Evolutionary conservation across 1,140 invertebrate genomes (phyloP), one percentile per base, ranked within the genome.

Genomic region (Amphibalanus amphitrite): DNA sequence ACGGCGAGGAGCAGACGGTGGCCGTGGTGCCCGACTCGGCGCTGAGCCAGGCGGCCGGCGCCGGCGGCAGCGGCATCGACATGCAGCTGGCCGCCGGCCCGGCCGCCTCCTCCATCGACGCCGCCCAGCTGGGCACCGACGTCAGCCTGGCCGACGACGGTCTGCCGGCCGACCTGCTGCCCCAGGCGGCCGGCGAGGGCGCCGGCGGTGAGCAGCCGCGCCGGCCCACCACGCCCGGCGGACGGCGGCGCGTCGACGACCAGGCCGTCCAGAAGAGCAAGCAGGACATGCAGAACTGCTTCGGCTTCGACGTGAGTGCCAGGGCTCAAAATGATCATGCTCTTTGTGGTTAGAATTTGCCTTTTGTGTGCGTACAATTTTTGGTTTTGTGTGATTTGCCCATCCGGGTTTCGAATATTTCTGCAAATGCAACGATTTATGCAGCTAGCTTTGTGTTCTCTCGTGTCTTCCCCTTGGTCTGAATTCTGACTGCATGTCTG

Each of bases 1-100:
- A 80, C 71, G 80, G 78, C n/a, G 70, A 74, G 29, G 78, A 80
- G 69, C 78, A 79, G 73, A 76, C 79, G 28, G 78, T 82, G 17
- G 79, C 79, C 23, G 78, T 82, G 15, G 77, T 80, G 70, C 73
- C 77, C n/a, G 77, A 78, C n/a, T 65, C 64, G 17, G 77, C 80
- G 70, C 73, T 77, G n/a, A 77, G 77, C n/a, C 64, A 65, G 64
- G 4, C 64, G 64, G 47, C 47, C 47, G 47, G 13, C 47, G 47
- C 25, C 47, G 47, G 13, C 47, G 26, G 71, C 28, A 69, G 38
- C 29, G 72, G 72, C 17, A 73, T 73, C 70, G 72, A 73, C n/a
- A 72, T 72, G 71, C 70, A 6, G 17, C 25, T 69, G 26, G 68
- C 38, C 38, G 38, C 38, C 38, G 72, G 73, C n/a, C 29, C 70